These are phyloP conservation scores for Eupsilia transversa DNA, from an alignment of 2,888 invertebrate species.

Conservation along the genomic window DNA sequence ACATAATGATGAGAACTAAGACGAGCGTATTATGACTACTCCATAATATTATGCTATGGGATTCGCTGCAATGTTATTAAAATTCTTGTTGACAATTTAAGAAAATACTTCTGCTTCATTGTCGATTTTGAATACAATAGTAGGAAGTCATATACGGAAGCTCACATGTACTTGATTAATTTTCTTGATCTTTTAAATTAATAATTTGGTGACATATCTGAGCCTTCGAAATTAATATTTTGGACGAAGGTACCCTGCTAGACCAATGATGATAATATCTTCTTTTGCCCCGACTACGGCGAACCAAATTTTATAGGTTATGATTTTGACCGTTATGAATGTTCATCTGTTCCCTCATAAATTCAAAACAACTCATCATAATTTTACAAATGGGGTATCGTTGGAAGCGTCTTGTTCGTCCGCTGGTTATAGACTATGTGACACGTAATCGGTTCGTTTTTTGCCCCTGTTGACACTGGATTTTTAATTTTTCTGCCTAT, in stretches of 20 bases:
- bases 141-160: conserved; percentile 52
- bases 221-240: background rate
- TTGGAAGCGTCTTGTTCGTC: too few relatives aligned
- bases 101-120: conserved; percentile 61
- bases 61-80: conserved; percentile 70
- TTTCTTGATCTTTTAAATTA: conserved; percentile 1
- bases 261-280: background rate
- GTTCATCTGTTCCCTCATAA: too few relatives aligned
- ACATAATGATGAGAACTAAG: conserved; percentile 72
- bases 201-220: background rate
- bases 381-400: too few relatives aligned
- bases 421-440: too few relatives aligned
- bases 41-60: conserved; percentile 67
- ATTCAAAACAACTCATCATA: too few relatives aligned
- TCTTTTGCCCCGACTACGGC: too few relatives aligned
- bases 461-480: too few relatives aligned
- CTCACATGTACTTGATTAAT: conserved; percentile 17
- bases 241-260: background rate
- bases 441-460: too few relatives aligned
- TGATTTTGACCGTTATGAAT: too few relatives aligned
- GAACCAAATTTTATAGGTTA: too few relatives aligned
- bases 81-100: conserved; percentile 64
- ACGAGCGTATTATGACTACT: conserved; percentile 71
- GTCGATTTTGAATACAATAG: conserved; percentile 64
- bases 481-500: too few relatives aligned